A percentile compares a stretch with the other conserved stretches of the same genome.
These are phyloP conservation scores for Neoscelio sp. DNA, from an alignment of 2,888 invertebrate genomes.

Conservation along the genomic window DNA sequence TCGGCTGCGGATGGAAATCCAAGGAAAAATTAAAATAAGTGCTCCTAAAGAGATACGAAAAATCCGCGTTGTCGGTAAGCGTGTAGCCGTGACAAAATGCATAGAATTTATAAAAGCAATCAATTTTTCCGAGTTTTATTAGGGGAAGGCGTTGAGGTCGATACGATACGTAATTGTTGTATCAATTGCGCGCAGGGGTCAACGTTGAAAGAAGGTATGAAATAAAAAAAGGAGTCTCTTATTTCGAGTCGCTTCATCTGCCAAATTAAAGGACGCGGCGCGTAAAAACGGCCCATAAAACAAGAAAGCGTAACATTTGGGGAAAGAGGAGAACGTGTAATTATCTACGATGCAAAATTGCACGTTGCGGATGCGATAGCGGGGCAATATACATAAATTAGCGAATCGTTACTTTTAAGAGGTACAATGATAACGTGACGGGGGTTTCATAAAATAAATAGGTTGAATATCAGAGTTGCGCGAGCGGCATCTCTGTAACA, in stretches of 20 bases:
- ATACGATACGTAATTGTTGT: conserved; percentile 15
- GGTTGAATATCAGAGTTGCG: conserved; percentile 5
- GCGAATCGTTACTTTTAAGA: conserved; percentile 36
- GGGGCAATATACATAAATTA: conserved; percentile 31
- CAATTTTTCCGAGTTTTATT: too few relatives aligned
- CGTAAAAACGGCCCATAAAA: conserved; percentile 6
- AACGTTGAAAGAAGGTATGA: not conserved
- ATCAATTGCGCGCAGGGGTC: not conserved
- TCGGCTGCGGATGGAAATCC: too few relatives aligned
- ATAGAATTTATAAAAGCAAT: too few relatives aligned
- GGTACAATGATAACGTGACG: conserved; percentile 28
- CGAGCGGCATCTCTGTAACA: conserved; percentile 1
- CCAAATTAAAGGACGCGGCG: conserved; percentile 22
- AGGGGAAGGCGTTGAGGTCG: conserved; percentile 1
- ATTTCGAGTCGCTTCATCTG: conserved; percentile 26
- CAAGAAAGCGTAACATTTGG: not conserved
- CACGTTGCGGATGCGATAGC: conserved; percentile 14
- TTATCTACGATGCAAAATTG: conserved; percentile 24
- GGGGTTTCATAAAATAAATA: conserved; percentile 25
- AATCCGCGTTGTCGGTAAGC: too few relatives aligned
- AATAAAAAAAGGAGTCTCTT: conserved; percentile 2
- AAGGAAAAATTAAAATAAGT: not conserved
- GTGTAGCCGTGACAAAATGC: too few relatives aligned
- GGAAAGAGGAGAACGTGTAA: conserved; percentile 8
- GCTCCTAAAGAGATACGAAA: not conserved